phyloP scores from a whole-genome alignment of 2,113 vertebrate genomes.

The Lates calcarifer region DNA sequence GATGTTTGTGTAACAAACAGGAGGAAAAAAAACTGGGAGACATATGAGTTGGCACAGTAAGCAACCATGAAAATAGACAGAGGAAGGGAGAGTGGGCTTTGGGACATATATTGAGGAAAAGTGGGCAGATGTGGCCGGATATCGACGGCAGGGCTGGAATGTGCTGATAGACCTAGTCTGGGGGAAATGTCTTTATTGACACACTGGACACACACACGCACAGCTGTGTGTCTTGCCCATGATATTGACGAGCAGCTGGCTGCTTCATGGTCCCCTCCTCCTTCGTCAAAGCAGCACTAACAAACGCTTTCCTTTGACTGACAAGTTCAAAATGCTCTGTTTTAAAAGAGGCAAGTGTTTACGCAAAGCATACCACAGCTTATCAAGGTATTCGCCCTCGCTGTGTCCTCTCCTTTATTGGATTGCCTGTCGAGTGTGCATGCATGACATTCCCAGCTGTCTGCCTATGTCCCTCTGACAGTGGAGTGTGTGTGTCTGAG shows the following conservation, averaged over 20 bases:
- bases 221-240: conserved; percentile 47
- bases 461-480: conserved; percentile 52
- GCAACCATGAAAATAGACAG: conserved; percentile 19
- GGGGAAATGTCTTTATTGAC: conserved; percentile 61
- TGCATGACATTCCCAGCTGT: conserved; percentile 77
- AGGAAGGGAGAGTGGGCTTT: conserved; percentile 37
- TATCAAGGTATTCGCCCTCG: conserved; percentile 62
- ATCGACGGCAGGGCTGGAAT: conserved; percentile 56
- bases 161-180: conserved; percentile 50
- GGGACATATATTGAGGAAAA: conserved; percentile 48
- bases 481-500: conserved; percentile 20
- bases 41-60: conserved; percentile 43
- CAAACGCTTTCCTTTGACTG: not conserved
- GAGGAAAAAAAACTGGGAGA: conserved; percentile 16
- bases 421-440: conserved; percentile 50
- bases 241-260: conserved; percentile 57
- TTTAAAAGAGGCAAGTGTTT: conserved; percentile 48
- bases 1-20: conserved; percentile 28
- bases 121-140: conserved; percentile 66
- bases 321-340: conserved; percentile 7
- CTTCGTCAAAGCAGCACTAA: conserved; percentile 11
- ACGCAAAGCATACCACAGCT: conserved; percentile 40
- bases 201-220: conserved; percentile 1
- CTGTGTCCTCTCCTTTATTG: conserved; percentile 63
- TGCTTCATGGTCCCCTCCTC: not conserved